Evolutionary conservation across 1,140 invertebrate genomes (phyloP), one percentile per base, ranked within the genome.

Genomic region (Lepidostoma basale): DNA sequence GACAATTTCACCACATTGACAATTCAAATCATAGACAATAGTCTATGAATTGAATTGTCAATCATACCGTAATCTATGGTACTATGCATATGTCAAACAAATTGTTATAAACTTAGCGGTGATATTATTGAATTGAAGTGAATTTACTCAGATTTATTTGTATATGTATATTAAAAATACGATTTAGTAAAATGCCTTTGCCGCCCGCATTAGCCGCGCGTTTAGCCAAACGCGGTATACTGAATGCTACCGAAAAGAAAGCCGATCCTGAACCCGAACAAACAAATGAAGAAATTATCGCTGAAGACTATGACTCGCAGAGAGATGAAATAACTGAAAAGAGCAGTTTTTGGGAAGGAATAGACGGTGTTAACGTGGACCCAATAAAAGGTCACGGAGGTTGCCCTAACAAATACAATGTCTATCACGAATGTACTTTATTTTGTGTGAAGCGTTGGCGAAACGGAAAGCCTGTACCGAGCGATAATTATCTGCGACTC

Each of bases 381-480:
- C 85, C 86, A 18, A 86, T 84, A 23, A 85, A 85, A 73, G 84
- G 85, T 26, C 89, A 89, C 72, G 87, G 86, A 73, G 91, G 92
- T 3, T 99, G 98, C 80, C 98, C 98, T 2, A 99, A 99, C 77
- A 98, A 97, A 80, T 92, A 88, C 74, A 99, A 99, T 77, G 91
- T 95, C 65, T 96, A 92, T 79, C 98, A 99, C 78, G 90, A 95
- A 69, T 99, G 98, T 80, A 88, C 87, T 1, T 86, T 88, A 22
- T 97, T 88, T 81, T 99, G 98, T 82, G 89, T 92, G 62, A 91
- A 94, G 76, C 86, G 89, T 47, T 99, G 95, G 93, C 92, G 91
- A 70, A 86, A 86, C 67, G 91, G 93, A 20, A 88, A 88, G 64
- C 71, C 82, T 26, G 86, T 89, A 73, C 92, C 93, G 40, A 87